Evolutionary conservation across 2,888 invertebrate genomes (phyloP), one percentile per base, ranked within the genome.

Genomic region (Prosopocoilus inquinatus): DNA sequence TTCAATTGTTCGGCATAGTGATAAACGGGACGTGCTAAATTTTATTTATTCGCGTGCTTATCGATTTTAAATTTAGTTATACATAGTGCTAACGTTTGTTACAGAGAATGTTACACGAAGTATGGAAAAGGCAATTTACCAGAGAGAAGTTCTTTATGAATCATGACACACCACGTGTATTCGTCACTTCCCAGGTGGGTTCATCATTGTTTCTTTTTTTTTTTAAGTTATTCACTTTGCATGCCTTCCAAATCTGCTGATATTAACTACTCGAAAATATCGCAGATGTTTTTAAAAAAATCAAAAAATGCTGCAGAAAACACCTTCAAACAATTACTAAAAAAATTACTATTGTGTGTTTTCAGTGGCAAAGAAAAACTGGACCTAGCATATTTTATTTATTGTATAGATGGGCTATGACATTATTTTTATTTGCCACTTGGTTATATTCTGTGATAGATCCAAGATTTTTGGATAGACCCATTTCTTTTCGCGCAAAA

Each of bases 361-460:
- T 82, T 63, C 80, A 86, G 79, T 86, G 85, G 85, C 85, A 85
- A 71, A 67, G 70, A n/a, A 76, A 76, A 39, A 72, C 73, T 44
- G 73, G 74, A 32, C 81, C 84, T 1, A 78, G 79, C 50, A 70
- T 77, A 15, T 64, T 70, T 15, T 84, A 84, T 68, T 71, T 74
- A 28, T 57, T 69, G 4, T 75, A 80, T 71, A 83, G 87, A 66
- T 84, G 84, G 81, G 49, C 82, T 34, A 67, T 84, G 28, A 82
- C 83, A 55, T 60, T 83, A 28, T 75, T 80, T 46, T 77, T 84
- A 58, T 62, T 73, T 34, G 62, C 70, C 13, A 70, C 72, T 2
- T 71, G 72, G 68, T 54, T 73, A 12, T 57, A 74, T 15, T 69
- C 72, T 35, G 70, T 83, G 38, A 64, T 72, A 34, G 70, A 70